Base-by-base conservation (phyloP, 2,113 vertebrate genomes). In the Halichoerus grypus region DNA sequence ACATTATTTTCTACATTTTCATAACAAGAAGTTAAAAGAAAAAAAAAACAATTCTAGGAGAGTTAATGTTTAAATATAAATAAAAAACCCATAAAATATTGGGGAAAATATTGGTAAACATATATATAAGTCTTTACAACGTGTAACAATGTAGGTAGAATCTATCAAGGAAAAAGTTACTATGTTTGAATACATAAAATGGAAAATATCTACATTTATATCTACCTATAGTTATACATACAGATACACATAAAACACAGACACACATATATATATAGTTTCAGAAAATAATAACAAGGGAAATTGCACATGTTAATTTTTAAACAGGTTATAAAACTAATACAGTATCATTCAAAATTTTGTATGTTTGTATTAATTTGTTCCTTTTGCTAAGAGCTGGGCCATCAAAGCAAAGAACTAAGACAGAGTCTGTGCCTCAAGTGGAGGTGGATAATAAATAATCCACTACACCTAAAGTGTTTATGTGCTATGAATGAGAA, bases 311-410 rank as follows among this genome's bases (percentile, higher is more conserved):
- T 33, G 13, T 80, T 39, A 21, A 67, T 79, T 55, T 74, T 28
- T 51, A 93, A 82, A 81, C 18, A 80, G 46, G 71, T 67, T 57
- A 42, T 77, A 88, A 92, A 93, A 89, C 14, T 24, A 86, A 92
- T 79, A 67, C 0, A 49, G 1, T 82, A 21, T 36, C 31, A 71
- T 36, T 53, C 51, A 86, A 91, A 77, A n/a, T 88, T 83, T 74
- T 83, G 7, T 86, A 59, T 63, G 21, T 69, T 88, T 82, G 53
- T 31, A 93, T 79, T 72, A 76, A 74, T 85, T 67, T 65, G 3
- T 42, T 65, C 22, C 33, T 74, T 77, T 95, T 80, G 15, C 39
- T 94, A 61, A 79, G 5, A 79, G 3, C 26, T 63, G 6, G 18
- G 28, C 33, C 11, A 65, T 33, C 4, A 89, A 24, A 74, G 4